phyloP scores from a whole-genome alignment of 1,140 invertebrate species.

The Cepaea nemoralis region DNA sequence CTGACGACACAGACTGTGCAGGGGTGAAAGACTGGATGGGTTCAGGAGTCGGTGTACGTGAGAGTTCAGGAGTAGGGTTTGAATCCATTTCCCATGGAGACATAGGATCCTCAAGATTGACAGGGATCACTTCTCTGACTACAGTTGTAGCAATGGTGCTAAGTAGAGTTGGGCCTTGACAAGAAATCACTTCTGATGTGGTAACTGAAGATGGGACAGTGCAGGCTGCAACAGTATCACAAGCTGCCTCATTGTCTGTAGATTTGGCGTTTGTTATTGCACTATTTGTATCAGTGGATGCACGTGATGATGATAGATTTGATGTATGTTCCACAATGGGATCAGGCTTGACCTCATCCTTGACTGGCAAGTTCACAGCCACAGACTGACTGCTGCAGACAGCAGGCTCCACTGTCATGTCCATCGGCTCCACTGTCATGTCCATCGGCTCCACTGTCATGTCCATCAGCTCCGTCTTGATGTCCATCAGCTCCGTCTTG shows the following conservation, averaged over 20 bases:
- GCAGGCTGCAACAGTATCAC: neutral
- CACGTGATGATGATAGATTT: neutral
- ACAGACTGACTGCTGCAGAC: neutral
- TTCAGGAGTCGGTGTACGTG: slow-evolving; percentile 38
- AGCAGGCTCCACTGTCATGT: neutral
- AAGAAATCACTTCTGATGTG: neutral
- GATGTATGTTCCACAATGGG: neutral
- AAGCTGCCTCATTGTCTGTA: neutral
- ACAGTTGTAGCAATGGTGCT: slow-evolving; percentile 21
- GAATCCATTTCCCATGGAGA: slow-evolving; percentile 42
- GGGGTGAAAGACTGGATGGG: slow-evolving; percentile 29
- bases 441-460: no score
- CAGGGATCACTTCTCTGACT: slow-evolving; percentile 19
- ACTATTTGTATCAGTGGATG: neutral
- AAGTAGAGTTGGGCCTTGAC: neutral
- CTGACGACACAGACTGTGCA: slow-evolving; percentile 15
- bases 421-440: neutral
- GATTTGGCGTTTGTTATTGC: no score
- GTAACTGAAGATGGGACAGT: neutral
- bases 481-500: no score
- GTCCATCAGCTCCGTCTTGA: no score
- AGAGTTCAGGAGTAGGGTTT: slow-evolving; percentile 40
- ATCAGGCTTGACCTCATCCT: neutral
- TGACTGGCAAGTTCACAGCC: neutral
- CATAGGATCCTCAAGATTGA: slow-evolving; percentile 31